Evolutionary conservation across 2,888 invertebrate species (phyloP).

Genomic region (Drosophila yooni): DNA sequence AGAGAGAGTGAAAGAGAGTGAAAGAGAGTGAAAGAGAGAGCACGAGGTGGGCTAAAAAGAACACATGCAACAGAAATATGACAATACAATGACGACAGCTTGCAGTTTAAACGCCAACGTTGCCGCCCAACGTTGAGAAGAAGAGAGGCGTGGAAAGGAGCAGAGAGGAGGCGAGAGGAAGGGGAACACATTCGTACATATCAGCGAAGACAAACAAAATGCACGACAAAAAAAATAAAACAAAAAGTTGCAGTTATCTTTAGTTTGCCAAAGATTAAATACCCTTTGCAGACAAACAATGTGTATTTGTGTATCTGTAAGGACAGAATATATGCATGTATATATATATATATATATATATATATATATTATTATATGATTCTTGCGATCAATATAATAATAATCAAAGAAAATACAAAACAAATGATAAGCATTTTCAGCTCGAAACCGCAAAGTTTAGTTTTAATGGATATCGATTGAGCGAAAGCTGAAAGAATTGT

Average conservation of each 20-base stretch:
- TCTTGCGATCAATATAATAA: neutral
- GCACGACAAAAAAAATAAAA: conserved; percentile 45
- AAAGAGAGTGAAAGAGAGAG: neutral
- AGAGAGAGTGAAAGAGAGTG: neutral
- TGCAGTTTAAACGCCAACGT: conserved; percentile 50
- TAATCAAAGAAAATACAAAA: neutral
- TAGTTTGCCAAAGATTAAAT: neutral
- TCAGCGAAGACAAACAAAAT: conserved; percentile 67
- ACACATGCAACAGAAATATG: conserved; percentile 56
- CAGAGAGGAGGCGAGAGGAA: neutral
- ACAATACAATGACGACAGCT: conserved; percentile 74
- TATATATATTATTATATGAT: neutral
- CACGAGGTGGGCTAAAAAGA: conserved; percentile 9
- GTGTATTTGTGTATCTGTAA: neutral
- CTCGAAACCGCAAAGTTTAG: neutral
- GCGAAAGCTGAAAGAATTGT: neutral
- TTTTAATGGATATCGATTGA: neutral
- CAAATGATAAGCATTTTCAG: neutral
- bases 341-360: neutral
- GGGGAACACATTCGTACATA: conserved; percentile 44
- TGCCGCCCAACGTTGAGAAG: conserved; percentile 14
- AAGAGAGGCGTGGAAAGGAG: neutral
- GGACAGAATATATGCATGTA: neutral
- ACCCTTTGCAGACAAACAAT: conserved; percentile 5
- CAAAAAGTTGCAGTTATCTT: neutral